A percentile compares a stretch with the other conserved stretches of the same genome.
Conservation (phyloP, 2,888 invertebrate genomes). For the Spatulosminthurus flaviceps region DNA sequence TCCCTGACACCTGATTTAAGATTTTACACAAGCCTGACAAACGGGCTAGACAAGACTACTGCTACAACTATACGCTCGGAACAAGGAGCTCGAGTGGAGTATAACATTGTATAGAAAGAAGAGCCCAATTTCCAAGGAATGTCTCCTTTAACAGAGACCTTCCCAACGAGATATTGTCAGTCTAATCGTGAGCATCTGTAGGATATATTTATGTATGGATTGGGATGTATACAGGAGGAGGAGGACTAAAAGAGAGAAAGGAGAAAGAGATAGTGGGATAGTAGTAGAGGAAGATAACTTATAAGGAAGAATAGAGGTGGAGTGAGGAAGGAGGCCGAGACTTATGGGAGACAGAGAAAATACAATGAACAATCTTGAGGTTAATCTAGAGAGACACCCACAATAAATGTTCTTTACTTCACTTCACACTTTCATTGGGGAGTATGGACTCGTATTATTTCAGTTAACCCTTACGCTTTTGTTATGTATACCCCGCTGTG, state of each 20-base stretch:
- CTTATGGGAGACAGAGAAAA: constrained; percentile 13
- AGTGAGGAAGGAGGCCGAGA: constrained; percentile 21
- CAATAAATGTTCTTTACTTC: constrained; percentile 32
- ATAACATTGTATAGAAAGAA: background rate
- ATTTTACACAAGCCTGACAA: background rate
- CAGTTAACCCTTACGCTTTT: no score
- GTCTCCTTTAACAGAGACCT: no score
- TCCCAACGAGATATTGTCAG: background rate
- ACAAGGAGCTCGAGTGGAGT: no score
- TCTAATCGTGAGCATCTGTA: constrained; percentile 14
- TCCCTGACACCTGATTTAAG: constrained; percentile 20
- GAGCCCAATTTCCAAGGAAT: no score
- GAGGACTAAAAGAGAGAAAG: no score
- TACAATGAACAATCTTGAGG: constrained; percentile 35
- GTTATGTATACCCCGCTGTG: no score
- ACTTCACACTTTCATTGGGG: constrained; percentile 28
- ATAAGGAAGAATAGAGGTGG: background rate
- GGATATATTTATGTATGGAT: no score
- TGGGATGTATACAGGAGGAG: no score
- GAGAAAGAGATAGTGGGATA: no score
- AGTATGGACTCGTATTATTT: background rate
- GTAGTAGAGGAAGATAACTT: background rate
- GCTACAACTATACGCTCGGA: no score
- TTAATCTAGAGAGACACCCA: constrained; percentile 34
- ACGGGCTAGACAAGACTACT: background rate